Percentiles rank a stretch among this genome's conserved stretches.
Evolutionary conservation across 2,113 vertebrate genomes (phyloP).

Genomic region (Varanus komodoensis): DNA sequence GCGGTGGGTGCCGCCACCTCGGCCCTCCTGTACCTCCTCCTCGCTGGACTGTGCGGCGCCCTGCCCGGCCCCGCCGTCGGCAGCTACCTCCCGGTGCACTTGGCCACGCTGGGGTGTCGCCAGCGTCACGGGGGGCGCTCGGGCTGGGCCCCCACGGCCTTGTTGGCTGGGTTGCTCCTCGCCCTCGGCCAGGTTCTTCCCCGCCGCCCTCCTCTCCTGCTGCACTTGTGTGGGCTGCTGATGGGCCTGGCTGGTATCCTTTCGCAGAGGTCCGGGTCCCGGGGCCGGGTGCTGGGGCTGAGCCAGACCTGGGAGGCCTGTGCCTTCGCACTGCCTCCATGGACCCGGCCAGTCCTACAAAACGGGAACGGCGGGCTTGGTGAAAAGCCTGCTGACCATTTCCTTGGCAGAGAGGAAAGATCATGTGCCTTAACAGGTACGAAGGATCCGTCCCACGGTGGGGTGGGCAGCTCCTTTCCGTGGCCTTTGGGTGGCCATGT

Average conservation of each 20-base stretch:
- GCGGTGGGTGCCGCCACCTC: slow-evolving; percentile 72
- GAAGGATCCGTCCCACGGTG: too few relatives aligned
- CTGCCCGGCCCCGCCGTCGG: slow-evolving; percentile 78
- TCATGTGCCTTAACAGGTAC: too few relatives aligned
- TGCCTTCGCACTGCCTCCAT: too few relatives aligned
- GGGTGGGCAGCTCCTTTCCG: neutral
- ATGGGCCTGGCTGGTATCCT: slow-evolving; percentile 91
- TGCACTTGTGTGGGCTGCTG: slow-evolving; percentile 85
- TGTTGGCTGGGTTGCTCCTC: slow-evolving; percentile 81
- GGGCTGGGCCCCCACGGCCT: slow-evolving; percentile 72
- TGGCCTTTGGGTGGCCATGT: neutral
- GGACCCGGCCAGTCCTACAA: neutral
- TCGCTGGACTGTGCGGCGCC: slow-evolving; percentile 75
- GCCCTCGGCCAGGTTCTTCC: slow-evolving; percentile 76
- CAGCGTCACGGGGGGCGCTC: slow-evolving; percentile 58
- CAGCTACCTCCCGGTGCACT: slow-evolving; percentile 83
- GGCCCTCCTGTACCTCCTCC: slow-evolving; percentile 80
- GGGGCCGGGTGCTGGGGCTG: neutral
- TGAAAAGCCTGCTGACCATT: neutral
- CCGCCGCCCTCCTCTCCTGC: slow-evolving; percentile 78
- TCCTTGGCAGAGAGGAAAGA: neutral
- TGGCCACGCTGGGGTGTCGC: slow-evolving; percentile 83
- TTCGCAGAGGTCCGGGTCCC: slow-evolving; percentile 21
- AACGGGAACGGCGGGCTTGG: neutral
- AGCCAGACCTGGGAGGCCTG: too few relatives aligned